Evolutionary conservation across 2,113 vertebrate genomes (phyloP).

Genomic region (Micronisus gabar): DNA sequence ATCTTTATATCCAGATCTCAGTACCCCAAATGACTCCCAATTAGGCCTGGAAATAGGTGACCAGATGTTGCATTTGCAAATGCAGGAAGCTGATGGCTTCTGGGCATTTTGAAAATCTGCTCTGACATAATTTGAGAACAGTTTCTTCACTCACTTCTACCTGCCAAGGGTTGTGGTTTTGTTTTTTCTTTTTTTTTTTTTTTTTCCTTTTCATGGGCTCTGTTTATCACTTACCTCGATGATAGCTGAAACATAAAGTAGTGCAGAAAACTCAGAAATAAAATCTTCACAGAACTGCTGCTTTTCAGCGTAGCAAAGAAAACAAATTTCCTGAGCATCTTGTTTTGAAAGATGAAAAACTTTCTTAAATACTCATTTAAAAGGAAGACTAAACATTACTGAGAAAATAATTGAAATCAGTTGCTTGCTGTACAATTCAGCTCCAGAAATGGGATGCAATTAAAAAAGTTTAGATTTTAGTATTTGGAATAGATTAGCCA

Average conservation of each 20-base stretch:
- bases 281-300: not conserved
- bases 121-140: not conserved
- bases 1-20: not conserved
- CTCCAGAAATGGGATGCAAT: not conserved
- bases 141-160: not conserved
- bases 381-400: not conserved
- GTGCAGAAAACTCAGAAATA: not conserved
- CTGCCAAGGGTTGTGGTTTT: not conserved
- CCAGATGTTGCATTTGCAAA: conserved; percentile 8
- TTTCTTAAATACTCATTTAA: not conserved
- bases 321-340: not conserved
- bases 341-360: not conserved
- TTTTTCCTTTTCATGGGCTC: not conserved
- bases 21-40: not conserved
- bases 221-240: not conserved
- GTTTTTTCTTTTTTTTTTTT: no score
- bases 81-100: not conserved
- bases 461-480: not conserved
- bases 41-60: conserved; percentile 16
- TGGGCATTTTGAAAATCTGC: not conserved
- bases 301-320: not conserved
- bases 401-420: not conserved
- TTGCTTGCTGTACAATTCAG: not conserved
- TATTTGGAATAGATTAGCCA: not conserved
- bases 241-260: not conserved